Evolutionary conservation across 2,797 vertebrate species (phyloP), one percentile per base, ranked within the genome.

Genomic region (Parotocinclus haroldoi): DNA sequence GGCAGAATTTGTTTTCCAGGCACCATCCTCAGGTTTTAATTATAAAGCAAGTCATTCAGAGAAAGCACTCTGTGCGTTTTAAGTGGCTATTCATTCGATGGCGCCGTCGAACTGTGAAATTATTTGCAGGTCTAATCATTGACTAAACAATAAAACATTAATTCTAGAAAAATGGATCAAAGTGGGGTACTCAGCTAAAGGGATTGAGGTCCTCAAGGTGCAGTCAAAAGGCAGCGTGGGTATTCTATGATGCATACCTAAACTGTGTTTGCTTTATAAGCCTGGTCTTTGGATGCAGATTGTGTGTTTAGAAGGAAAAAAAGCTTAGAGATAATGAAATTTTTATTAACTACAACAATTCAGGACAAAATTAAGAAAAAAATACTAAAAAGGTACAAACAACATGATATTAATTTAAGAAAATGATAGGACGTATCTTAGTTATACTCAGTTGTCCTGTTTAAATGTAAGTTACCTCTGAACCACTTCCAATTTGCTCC

Each of bases 81-180:
- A 67, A 74, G 77, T 73, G 73, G 63, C 74, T 75, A 61, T 69
- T 71, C 70, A 63, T 70, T 71, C 37, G 45, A 16, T 14, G 58
- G 18, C 39, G 38, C 60, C 71, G 63, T 59, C 72, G 75, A 78
- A 74, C 64, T 76, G 51, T 78, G 72, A 80, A 81, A 79, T 80
- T 75, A 78, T 80, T 79, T 71, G 50, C 40, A 17, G 69, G 71
- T 75, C 72, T 78, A 80, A 80, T 78, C 77, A 77, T 73, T 76
- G 76, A 73, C 76, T 79, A 76, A 81, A 83, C 79, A 79, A 78
- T 80, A 76, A 73, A 78, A 75, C 69, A 80, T 79, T 77, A 73
- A 69, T 78, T 80, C 72, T 69, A 68, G 63, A 63, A 78, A 79
- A 76, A 76, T 75, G 60, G 62, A 71, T 72, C 73, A 73, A 71